Base-by-base conservation (phyloP, 2,797 vertebrate genomes). In the Mus caroli region DNA sequence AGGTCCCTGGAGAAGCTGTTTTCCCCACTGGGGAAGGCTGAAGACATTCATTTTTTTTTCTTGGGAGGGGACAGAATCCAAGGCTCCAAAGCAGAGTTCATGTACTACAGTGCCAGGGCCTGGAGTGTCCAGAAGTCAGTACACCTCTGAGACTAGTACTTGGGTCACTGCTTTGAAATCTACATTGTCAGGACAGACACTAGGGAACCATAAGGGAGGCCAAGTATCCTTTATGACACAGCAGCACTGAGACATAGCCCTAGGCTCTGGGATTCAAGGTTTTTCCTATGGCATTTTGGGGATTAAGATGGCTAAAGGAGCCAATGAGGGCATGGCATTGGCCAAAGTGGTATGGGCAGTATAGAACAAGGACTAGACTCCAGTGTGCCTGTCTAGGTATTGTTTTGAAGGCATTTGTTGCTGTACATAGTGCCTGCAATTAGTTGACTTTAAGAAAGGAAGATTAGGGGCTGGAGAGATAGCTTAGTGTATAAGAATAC, bases 271-370 rank as follows among this genome's bases (percentile, higher is more conserved):
- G 80, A 86, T 80, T 97, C 96, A 96, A 95, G 87, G 96, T 98
- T 94, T 88, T 97, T 94, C 92, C 95, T 97, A 96, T 97, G 96
- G 94, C 96, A 98, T 97, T 97, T 96, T 34, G 90, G 90, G 43
- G 78, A 97, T 85, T 94, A 92, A 97, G 96, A 95, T 96, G 96
- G 97, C 94, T 97, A 98, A 62, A 96, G 80, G 97, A 94, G 89
- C 62, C 82, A 96, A 93, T 24, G 83, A 87, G n/a, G 4, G 17
- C 43, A 43, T 80, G 56, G 40, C 6, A 46, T 80, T n/a, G 5
- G 52, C 31, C 64, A 80, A 5, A 79, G 13, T 75, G 52, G 10
- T 56, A 37, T 24, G 7, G n/a, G 50, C 0, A 9, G 24, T 26
- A 6, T 64, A 64, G 71, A 82, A 43, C 31, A 75, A 15, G 31